Conservation (phyloP, 2,797 vertebrate species). For the Cossypha dichroa region DNA sequence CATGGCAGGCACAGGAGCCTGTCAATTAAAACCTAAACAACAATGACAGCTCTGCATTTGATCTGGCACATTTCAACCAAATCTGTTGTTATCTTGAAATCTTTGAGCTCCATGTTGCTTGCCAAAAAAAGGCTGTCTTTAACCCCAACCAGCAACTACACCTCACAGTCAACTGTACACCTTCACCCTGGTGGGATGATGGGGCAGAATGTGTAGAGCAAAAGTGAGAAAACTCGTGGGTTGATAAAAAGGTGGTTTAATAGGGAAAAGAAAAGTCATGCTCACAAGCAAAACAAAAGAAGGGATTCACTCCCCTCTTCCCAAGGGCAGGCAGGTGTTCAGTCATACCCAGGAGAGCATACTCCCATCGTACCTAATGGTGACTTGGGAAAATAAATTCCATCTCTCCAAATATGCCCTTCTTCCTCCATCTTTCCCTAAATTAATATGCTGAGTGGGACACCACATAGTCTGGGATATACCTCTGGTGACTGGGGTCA, state of each 20-base stretch:
- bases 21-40: neutral
- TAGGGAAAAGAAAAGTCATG: neutral
- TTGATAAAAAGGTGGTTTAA: neutral
- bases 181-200: neutral
- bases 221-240: neutral
- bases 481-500: neutral
- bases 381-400: neutral
- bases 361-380: neutral
- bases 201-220: neutral
- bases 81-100: neutral
- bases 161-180: too few species aligned
- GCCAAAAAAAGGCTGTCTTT: neutral
- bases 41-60: neutral
- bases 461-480: neutral
- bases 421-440: neutral
- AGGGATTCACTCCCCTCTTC: neutral
- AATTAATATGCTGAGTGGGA: neutral
- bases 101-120: fast-evolving
- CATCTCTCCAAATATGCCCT: fast-evolving
- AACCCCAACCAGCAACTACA: neutral
- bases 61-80: neutral
- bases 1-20: neutral
- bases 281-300: neutral
- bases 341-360: neutral
- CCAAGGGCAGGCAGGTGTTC: neutral